A percentile compares a stretch with the other conserved stretches of the same genome.
Evolutionary conservation across 2,797 vertebrate species (phyloP).

Genomic region (Esox lucius): DNA sequence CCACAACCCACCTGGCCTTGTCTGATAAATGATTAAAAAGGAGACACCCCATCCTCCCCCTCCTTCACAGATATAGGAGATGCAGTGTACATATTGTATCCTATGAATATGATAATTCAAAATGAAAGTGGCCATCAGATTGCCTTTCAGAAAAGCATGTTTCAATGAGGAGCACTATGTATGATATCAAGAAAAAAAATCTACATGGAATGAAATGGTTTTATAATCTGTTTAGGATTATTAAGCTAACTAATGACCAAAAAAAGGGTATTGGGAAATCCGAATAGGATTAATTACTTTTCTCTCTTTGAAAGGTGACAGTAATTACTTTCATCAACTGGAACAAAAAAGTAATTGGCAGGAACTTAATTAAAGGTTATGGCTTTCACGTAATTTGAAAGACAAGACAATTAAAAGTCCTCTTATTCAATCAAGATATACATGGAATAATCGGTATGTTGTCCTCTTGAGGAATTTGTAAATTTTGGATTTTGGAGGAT

Average conservation of each 20-base stretch:
- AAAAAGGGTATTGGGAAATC: slow-evolving; percentile 67
- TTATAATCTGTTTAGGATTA: slow-evolving; percentile 65
- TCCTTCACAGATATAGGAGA: slow-evolving; percentile 23
- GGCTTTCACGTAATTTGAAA: slow-evolving; percentile 73
- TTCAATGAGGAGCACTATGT: not conserved
- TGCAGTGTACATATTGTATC: slow-evolving; percentile 19
- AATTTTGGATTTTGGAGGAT: slow-evolving; percentile 52
- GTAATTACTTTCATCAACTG: slow-evolving; percentile 73
- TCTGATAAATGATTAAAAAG: slow-evolving; percentile 70
- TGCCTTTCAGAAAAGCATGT: not conserved
- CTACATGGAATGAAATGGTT: slow-evolving; percentile 57
- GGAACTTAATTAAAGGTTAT: slow-evolving; percentile 76
- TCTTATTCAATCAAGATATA: slow-evolving; percentile 72
- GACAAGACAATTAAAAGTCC: slow-evolving; percentile 77
- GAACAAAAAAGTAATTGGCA: slow-evolving; percentile 67
- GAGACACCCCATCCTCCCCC: slow-evolving; percentile 35
- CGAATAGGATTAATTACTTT: slow-evolving; percentile 72
- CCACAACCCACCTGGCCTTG: slow-evolving; percentile 68
- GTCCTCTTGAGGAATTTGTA: slow-evolving; percentile 53
- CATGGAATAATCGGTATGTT: slow-evolving; percentile 59
- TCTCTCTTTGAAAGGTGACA: slow-evolving; percentile 68
- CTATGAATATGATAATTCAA: slow-evolving; percentile 6
- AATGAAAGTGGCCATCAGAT: not conserved
- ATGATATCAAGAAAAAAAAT: slow-evolving; percentile 9
- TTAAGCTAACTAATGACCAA: slow-evolving; percentile 63